A percentile compares a stretch with the other conserved stretches of the same genome.
phyloP scores from a whole-genome alignment of 2,113 vertebrate genomes.

The Brachionichthys hirsutus region DNA sequence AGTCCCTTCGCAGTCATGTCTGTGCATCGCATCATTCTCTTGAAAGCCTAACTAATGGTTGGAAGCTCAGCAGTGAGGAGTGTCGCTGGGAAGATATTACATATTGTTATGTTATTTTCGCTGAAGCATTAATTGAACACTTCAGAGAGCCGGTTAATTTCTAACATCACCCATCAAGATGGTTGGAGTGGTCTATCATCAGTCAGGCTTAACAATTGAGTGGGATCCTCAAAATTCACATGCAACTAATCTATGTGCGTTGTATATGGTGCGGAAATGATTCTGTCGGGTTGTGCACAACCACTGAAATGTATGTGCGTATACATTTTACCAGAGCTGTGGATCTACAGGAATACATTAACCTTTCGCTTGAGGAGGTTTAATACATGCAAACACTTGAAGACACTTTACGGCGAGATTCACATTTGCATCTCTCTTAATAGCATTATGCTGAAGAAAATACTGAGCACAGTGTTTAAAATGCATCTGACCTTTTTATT shows the following conservation, averaged over 20 bases:
- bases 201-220: no score
- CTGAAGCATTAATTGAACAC: no score
- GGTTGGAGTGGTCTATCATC: no score
- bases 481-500: slow-evolving; percentile 36
- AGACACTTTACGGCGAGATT: slow-evolving; percentile 9
- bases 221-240: slow-evolving; percentile 9
- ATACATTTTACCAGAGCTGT: slow-evolving; percentile 22
- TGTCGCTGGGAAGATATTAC: no score
- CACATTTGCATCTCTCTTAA: slow-evolving; percentile 37
- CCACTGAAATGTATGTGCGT: slow-evolving; percentile 2
- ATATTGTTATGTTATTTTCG: no score
- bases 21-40: no score
- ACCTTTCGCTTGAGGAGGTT: slow-evolving; percentile 48
- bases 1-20: neutral
- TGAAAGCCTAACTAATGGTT: no score
- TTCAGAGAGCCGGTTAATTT: no score
- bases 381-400: slow-evolving; percentile 34
- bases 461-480: slow-evolving; percentile 33
- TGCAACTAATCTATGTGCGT: neutral
- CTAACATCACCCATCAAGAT: no score
- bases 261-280: no score
- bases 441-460: slow-evolving; percentile 30
- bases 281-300: no score
- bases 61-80: no score
- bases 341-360: slow-evolving; percentile 42